Evolutionary conservation across 2,888 invertebrate genomes (phyloP), one percentile per base, ranked within the genome.

Genomic region (Anthrax anthrax): DNA sequence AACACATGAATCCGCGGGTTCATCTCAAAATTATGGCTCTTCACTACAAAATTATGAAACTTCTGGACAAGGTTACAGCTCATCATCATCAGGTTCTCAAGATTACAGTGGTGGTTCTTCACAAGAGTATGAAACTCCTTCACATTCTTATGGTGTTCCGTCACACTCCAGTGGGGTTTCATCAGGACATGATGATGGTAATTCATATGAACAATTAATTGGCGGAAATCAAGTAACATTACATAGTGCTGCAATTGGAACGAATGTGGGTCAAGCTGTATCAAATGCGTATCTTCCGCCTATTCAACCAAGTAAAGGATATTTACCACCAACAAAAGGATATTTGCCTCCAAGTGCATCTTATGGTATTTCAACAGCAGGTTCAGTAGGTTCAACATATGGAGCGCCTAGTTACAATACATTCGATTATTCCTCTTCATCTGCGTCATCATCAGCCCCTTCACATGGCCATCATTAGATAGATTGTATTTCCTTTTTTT

Each of bases 1-100:
- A 47, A 61, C 60, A 34, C 61, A 60, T 41, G 65, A 65, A 27
- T 40, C 14, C 12, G 23, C 41, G 37, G 40, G 19, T n/a, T 23
- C 34, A 37, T 41, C 46, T n/a, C 41, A 46, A 42, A 37, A 32
- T 2, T 42, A 41, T 36, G 46, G 46, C 1, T 16, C 17, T 17
- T 10, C n/a, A 16, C 14, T 6, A 10, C 16, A 37, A 2, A 16
- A 18, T 10, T 37, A 37, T 6, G 18, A 5, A 2, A 8, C 5
- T 9, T n/a, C 14, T 8, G 14, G 6, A 14, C 36, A 37, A 13
- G 14, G n/a, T n/a, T 37, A 37, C 36, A 37, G 36, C 14, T 16
- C 17, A 39, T 39, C 44, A 17, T 27, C 23, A 8, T 32, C 29
- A 32, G 4, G 5, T 23, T 27, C 44, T 32, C 44, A 44, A n/a